Percentiles rank a stretch among this genome's conserved stretches.
These are phyloP conservation scores for Plecotus auritus DNA, from an alignment of 2,113 vertebrate genomes.

Conservation along the genomic window DNA sequence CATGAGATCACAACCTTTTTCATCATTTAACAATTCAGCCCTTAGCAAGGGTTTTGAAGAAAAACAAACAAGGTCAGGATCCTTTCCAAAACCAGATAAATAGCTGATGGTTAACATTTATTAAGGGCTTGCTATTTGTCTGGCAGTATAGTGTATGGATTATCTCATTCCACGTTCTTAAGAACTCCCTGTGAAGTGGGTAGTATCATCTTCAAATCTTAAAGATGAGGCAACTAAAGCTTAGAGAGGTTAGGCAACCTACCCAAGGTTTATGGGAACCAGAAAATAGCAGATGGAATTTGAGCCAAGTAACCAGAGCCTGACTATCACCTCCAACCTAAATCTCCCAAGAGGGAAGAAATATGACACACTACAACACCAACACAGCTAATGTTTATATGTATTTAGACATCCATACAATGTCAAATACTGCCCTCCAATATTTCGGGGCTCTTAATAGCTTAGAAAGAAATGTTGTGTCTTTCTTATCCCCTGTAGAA, in stretches of 20 bases:
- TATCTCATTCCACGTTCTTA: background rate
- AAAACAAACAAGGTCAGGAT: background rate
- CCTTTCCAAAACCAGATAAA: conserved; percentile 13
- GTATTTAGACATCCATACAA: background rate
- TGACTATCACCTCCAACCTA: background rate
- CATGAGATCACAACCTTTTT: background rate
- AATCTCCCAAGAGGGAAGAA: background rate
- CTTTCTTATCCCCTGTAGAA: background rate
- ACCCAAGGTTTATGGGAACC: background rate
- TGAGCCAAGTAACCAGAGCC: background rate
- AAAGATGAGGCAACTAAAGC: background rate
- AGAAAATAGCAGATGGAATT: background rate
- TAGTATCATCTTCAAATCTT: background rate
- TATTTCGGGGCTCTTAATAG: background rate
- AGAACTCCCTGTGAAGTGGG: background rate
- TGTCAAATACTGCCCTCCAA: background rate
- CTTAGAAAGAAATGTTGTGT: background rate
- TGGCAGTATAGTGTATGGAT: background rate
- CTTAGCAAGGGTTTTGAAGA: background rate
- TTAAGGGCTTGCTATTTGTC: background rate
- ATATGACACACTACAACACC: background rate
- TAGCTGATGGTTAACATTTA: background rate
- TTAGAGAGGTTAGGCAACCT: background rate
- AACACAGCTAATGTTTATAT: background rate
- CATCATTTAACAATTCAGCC: background rate